Conservation (phyloP, 1,140 invertebrate genomes). For the Chironomus striatipennis region DNA sequence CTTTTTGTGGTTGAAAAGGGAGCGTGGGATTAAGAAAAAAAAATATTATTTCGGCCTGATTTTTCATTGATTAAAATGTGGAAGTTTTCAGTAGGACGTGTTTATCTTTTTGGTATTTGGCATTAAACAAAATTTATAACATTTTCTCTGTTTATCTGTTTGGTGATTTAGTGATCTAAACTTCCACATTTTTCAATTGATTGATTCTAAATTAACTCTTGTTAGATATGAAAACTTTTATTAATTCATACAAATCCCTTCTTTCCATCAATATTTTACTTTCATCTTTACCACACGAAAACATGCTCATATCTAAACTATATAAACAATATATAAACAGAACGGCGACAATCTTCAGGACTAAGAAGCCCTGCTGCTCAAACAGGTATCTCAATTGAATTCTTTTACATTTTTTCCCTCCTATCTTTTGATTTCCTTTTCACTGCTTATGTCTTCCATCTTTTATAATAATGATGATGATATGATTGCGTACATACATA, state of each 20-base stretch:
- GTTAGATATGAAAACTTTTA: neutral
- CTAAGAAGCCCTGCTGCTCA: slow-evolving; percentile 26
- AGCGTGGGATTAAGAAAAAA: neutral
- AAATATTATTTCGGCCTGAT: neutral
- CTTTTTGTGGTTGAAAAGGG: neutral
- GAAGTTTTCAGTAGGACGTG: neutral
- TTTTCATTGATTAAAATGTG: neutral
- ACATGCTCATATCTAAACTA: neutral
- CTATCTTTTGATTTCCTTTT: neutral
- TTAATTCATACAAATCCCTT: neutral
- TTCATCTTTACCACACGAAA: neutral
- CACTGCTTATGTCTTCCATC: no score
- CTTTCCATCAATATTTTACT: neutral
- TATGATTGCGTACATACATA: no score
- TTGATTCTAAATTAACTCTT: neutral
- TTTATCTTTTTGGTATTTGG: neutral
- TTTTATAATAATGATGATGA: no score
- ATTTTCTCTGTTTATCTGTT: neutral
- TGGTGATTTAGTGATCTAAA: neutral
- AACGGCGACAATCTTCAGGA: slow-evolving; percentile 26
- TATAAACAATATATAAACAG: slow-evolving; percentile 23
- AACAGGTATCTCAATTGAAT: slow-evolving; percentile 29
- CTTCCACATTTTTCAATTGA: neutral
- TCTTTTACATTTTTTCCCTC: neutral
- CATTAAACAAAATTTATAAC: no score